phyloP scores from a whole-genome alignment of 1,140 invertebrate species.

The Brachionus paranguensis region DNA sequence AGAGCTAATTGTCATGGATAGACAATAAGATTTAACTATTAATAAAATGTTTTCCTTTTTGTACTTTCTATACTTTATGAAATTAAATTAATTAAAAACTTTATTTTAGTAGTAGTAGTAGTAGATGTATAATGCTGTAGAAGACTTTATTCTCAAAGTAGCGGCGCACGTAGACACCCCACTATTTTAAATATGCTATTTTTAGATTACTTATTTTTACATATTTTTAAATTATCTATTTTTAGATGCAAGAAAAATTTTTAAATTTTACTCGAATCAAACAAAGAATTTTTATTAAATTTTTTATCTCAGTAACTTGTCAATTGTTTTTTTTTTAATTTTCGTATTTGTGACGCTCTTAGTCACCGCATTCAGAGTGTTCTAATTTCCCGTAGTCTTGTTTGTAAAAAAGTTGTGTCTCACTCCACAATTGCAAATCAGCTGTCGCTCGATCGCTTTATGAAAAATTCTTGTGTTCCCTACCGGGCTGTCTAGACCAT shows the following conservation, averaged over 20 bases:
- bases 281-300: background rate
- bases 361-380: background rate
- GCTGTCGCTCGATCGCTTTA: background rate
- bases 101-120: too few relatives aligned
- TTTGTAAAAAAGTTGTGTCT: background rate
- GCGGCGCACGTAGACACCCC: background rate
- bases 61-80: background rate
- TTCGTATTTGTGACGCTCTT: background rate
- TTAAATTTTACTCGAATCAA: background rate
- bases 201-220: background rate
- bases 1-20: too few relatives aligned
- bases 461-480: background rate
- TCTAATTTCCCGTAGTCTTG: background rate
- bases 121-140: too few relatives aligned
- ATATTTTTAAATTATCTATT: background rate
- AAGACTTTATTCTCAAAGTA: too few relatives aligned
- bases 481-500: background rate
- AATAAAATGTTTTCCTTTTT: background rate
- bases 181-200: background rate
- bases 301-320: background rate
- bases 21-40: too few relatives aligned
- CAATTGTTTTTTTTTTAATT: background rate
- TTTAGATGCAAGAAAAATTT: background rate
- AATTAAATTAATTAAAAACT: too few relatives aligned
- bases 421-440: background rate